phyloP scores from a whole-genome alignment of 1,140 invertebrate species.

The Daktulosphaira vitifoliae region DNA sequence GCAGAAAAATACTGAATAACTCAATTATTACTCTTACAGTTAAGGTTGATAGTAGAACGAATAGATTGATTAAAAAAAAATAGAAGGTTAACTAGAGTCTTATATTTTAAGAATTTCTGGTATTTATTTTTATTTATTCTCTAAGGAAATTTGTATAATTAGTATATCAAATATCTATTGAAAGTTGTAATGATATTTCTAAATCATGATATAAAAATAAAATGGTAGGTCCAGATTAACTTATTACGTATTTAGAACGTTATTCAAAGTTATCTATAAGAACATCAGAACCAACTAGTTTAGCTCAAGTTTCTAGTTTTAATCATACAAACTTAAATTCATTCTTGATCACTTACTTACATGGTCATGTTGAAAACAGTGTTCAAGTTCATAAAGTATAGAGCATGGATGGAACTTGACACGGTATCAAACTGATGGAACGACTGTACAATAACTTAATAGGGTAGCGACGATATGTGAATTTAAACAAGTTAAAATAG shows the following conservation, averaged over 20 bases:
- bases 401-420: conserved; percentile 46
- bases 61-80: not conserved
- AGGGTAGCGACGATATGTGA: conserved; percentile 42
- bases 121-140: conserved; percentile 37
- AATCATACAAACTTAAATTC: conserved; percentile 39
- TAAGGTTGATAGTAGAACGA: not conserved
- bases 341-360: conserved; percentile 39
- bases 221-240: conserved; percentile 41
- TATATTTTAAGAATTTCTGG: conserved; percentile 28
- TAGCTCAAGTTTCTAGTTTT: conserved; percentile 41
- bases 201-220: conserved; percentile 40
- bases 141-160: conserved; percentile 30
- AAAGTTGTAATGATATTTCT: conserved; percentile 38
- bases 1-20: not conserved
- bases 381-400: conserved; percentile 39
- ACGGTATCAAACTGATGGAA: conserved; percentile 43
- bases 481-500: conserved; percentile 43
- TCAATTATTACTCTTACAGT: not conserved
- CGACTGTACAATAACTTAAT: conserved; percentile 41
- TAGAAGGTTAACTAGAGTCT: conserved; percentile 1
- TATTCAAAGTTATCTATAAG: conserved; percentile 41
- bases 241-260: conserved; percentile 40
- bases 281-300: conserved; percentile 42
- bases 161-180: conserved; percentile 39
- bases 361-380: conserved; percentile 34